phyloP scores from a whole-genome alignment of 2,113 vertebrate species.

The Butorides virescens region DNA sequence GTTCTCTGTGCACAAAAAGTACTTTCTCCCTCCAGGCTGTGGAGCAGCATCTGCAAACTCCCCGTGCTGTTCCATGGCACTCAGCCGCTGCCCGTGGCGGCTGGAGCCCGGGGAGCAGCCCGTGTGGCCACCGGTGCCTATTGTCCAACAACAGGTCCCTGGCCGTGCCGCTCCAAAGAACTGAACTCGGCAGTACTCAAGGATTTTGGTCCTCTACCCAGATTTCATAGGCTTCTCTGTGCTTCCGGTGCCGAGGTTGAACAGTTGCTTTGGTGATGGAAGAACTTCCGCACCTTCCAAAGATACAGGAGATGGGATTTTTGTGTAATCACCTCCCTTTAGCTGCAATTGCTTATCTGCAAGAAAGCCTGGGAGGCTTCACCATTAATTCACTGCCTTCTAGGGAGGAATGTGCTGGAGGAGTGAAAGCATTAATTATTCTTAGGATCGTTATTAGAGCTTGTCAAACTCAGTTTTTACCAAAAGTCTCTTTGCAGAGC shows the following conservation, averaged over 20 bases:
- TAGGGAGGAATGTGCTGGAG: slow-evolving; percentile 2
- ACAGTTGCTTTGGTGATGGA: neutral
- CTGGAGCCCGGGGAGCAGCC: neutral
- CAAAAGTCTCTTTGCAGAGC: slow-evolving; percentile 11
- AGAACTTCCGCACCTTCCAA: neutral
- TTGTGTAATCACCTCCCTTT: neutral
- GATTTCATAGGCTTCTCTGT: neutral
- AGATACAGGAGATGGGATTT: neutral
- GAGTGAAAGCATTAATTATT: slow-evolving; percentile 32
- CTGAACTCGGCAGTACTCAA: neutral
- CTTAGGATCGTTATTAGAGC: slow-evolving; percentile 18
- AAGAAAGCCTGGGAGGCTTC: neutral
- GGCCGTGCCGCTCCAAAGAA: neutral
- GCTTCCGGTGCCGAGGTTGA: neutral
- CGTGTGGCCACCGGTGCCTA: rapidly evolving
- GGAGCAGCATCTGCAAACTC: neutral
- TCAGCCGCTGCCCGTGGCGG: rapidly evolving
- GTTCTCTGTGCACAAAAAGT: neutral
- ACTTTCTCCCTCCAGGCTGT: neutral
- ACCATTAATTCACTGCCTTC: slow-evolving; percentile 12
- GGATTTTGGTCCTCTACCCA: neutral
- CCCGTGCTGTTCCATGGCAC: rapidly evolving
- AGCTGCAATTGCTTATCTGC: neutral
- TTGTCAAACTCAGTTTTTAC: slow-evolving; percentile 37
- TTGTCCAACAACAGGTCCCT: neutral